Percentiles rank a stretch among this genome's conserved stretches.
phyloP scores from a whole-genome alignment of 2,888 invertebrate genomes.

The Leptopilina drosophilae region DNA sequence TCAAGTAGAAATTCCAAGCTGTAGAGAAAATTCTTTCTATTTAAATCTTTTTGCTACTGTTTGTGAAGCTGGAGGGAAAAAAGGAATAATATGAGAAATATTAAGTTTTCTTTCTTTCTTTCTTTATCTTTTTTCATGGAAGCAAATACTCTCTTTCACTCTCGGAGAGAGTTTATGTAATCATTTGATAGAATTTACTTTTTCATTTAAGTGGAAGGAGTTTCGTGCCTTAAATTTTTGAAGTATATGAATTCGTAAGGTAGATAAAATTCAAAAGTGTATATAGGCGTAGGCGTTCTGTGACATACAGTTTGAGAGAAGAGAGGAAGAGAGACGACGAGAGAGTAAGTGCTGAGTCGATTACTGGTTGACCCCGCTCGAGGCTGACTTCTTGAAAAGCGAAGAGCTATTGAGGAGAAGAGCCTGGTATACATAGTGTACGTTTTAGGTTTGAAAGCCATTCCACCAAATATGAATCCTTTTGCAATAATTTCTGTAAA shows the following conservation, averaged over 20 bases:
- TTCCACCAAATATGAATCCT: constrained; percentile 17
- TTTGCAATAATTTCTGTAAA: constrained; percentile 21
- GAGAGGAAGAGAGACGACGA: constrained; percentile 25
- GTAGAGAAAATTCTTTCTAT: background rate
- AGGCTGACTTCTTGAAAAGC: constrained; percentile 26
- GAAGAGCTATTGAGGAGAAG: constrained; percentile 42
- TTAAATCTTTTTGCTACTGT: background rate
- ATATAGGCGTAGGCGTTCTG: constrained; percentile 38
- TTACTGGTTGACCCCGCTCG: constrained; percentile 51
- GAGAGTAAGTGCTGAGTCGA: constrained; percentile 44
- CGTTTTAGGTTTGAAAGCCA: constrained; percentile 27
- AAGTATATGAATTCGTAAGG: constrained; percentile 12
- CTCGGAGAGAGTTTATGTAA: background rate
- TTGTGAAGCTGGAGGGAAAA: background rate
- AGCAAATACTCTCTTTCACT: background rate
- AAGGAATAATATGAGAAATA: background rate
- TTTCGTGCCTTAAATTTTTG: background rate
- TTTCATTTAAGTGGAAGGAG: background rate
- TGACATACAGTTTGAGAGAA: constrained; percentile 43
- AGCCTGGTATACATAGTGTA: constrained; percentile 24
- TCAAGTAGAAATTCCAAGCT: background rate
- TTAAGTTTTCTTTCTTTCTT: background rate
- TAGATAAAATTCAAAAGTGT: constrained; percentile 23
- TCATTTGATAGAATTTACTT: background rate
- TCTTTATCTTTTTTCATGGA: background rate